Evolutionary conservation across 2,888 invertebrate species (phyloP).

Genomic region (Trissoscelio sp.): DNA sequence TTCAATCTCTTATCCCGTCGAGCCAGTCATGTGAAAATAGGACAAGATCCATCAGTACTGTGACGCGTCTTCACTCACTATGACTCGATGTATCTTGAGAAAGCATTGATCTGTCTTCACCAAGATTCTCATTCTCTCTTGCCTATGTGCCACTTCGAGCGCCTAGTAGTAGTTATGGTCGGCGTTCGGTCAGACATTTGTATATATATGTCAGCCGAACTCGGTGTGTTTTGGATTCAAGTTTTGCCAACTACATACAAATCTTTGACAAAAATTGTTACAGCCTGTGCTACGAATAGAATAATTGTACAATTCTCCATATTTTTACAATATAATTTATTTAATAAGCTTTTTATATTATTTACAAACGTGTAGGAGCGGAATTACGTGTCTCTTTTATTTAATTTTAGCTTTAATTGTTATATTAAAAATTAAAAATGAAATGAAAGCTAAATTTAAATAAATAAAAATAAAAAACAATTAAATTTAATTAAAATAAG

Average conservation of each 20-base stretch:
- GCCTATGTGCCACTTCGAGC: conserved; percentile 42
- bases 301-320: background rate
- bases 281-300: background rate
- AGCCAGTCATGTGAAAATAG: conserved; percentile 65
- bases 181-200: conserved; percentile 57
- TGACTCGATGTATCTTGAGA: conserved; percentile 63
- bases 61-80: conserved; percentile 54
- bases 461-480: too few relatives aligned
- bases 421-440: too few relatives aligned
- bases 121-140: conserved; percentile 49
- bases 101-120: conserved; percentile 65
- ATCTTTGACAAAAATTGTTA: conserved; percentile 17
- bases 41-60: conserved; percentile 65
- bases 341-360: too few relatives aligned
- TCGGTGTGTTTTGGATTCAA: conserved; percentile 38
- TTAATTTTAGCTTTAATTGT: too few relatives aligned
- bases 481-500: too few relatives aligned
- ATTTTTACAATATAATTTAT: too few relatives aligned
- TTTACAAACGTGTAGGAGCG: too few relatives aligned
- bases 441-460: too few relatives aligned
- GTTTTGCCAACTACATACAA: conserved; percentile 35
- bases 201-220: conserved; percentile 42
- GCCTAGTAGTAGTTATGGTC: conserved; percentile 63
- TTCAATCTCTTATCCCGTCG: conserved; percentile 47
- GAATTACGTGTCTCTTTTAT: too few relatives aligned